Evolutionary conservation across 2,113 vertebrate species (phyloP).

Genomic region (Leptobrachium leishanense): DNA sequence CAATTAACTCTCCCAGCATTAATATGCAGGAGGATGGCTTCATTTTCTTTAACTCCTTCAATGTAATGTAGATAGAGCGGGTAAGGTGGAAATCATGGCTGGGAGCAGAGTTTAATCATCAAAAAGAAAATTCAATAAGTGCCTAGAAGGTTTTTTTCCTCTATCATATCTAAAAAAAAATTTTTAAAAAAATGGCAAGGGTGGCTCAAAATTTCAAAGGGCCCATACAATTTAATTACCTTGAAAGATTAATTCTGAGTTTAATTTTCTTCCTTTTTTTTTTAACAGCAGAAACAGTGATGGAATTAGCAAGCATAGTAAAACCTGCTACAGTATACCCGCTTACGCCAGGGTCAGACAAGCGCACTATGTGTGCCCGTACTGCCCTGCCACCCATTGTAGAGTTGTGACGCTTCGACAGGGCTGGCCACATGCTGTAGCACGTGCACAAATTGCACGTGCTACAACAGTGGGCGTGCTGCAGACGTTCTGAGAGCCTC

Average conservation of each 20-base stretch:
- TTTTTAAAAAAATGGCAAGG: neutral
- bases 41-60: conserved; percentile 33
- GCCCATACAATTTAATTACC: neutral
- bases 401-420: no score
- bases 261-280: no score
- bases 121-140: conserved; percentile 18
- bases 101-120: conserved; percentile 23
- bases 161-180: neutral
- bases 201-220: neutral
- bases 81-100: neutral
- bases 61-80: conserved; percentile 28
- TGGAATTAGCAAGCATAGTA: no score
- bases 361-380: no score
- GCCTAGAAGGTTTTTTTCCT: neutral
- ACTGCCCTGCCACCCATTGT: no score
- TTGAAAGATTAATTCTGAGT: neutral
- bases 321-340: no score
- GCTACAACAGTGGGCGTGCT: no score
- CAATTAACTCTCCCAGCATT: conserved; percentile 15
- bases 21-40: conserved; percentile 14
- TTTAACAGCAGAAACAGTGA: no score
- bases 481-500: no score
- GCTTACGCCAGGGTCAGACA: no score
- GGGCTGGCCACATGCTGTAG: no score
- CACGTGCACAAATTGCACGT: no score